Base-by-base conservation (phyloP, 2,113 vertebrate genomes). In the Bufo gargarizans region DNA sequence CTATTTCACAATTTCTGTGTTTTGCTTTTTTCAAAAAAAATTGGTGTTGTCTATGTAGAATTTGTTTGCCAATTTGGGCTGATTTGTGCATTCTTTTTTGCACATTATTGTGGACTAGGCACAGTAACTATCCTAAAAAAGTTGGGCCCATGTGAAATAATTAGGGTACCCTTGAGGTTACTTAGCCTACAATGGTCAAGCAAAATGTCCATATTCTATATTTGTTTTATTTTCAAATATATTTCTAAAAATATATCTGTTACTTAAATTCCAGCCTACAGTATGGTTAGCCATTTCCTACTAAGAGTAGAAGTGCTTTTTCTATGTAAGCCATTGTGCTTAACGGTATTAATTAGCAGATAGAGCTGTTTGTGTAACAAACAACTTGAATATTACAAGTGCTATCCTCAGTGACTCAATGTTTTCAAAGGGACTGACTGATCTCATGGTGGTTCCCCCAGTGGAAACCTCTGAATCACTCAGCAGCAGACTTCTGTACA, bases 321-420 rank as follows among this genome's bases (percentile, higher is more conserved):
- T 77, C 22, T 61, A 81, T 77, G 59, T n/a, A 50, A 74, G 59
- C 45, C 55, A 63, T 72, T 45, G 58, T 65, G 58, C 77, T 77
- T 49, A 77, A 77, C 71, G 67, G 80, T 88, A 83, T 88, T 83
- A 88, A 88, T 88, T 88, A 88, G 86, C 33, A 33, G 58, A 65
- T 65, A 76, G 47, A 65, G 86, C 83, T 88, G 81, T 88, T 88
- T 88, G 72, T 88, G 81, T 69, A 77, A 67, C 63, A 80, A 76
- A 43, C 49, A 88, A 84, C 45, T 63, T 84, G 58, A 88, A 82
- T 82, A 77, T 84, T 72, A 88, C 72, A 84, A 84, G 87, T 77
- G 71, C 59, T 20, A 76, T 84, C 81, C 81, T 88, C 63, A 67
- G 87, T 77, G 81, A 84, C 22, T 77, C 33, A 33, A 33, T 33